These are phyloP conservation scores for Heliconius hortense DNA, from an alignment of 2,888 invertebrate species.

Conservation along the genomic window DNA sequence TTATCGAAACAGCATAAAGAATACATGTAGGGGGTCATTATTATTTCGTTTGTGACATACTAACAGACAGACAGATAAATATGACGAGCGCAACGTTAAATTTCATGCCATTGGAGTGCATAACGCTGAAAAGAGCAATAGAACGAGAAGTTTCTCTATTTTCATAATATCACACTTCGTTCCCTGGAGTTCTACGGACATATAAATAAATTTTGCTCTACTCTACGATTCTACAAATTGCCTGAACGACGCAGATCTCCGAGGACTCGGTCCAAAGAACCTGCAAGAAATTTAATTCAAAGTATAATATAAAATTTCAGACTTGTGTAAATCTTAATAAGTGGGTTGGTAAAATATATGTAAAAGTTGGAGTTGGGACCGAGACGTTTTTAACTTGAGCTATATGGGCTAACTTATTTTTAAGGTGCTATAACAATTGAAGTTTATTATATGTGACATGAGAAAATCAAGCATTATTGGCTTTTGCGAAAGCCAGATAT, in stretches of 20 bases:
- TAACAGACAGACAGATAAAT: neutral
- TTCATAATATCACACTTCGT: conserved; percentile 29
- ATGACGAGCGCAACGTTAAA: neutral
- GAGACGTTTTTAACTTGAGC: conserved; percentile 13
- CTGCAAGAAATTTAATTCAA: conserved; percentile 35
- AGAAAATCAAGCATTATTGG: neutral
- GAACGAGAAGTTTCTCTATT: conserved; percentile 17
- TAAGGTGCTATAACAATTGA: conserved; percentile 20
- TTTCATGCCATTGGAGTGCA: neutral
- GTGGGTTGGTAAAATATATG: conserved; percentile 26
- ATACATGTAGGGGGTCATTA: too few relatives aligned
- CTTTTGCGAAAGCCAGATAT: neutral
- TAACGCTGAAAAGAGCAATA: conserved; percentile 13
- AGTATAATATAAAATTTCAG: conserved; percentile 32
- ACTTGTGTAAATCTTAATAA: conserved; percentile 31
- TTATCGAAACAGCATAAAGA: too few relatives aligned
- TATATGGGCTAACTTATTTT: conserved; percentile 23
- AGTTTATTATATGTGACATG: neutral
- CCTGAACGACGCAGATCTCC: conserved; percentile 35
- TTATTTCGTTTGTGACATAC: too few relatives aligned
- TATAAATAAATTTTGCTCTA: conserved; percentile 33
- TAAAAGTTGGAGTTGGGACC: conserved; percentile 16
- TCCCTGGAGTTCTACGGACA: conserved; percentile 28
- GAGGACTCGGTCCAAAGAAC: conserved; percentile 27
- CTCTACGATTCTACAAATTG: conserved; percentile 35